Evolutionary conservation across 2,113 vertebrate species (phyloP).

Genomic region (Triplophysa rosa): DNA sequence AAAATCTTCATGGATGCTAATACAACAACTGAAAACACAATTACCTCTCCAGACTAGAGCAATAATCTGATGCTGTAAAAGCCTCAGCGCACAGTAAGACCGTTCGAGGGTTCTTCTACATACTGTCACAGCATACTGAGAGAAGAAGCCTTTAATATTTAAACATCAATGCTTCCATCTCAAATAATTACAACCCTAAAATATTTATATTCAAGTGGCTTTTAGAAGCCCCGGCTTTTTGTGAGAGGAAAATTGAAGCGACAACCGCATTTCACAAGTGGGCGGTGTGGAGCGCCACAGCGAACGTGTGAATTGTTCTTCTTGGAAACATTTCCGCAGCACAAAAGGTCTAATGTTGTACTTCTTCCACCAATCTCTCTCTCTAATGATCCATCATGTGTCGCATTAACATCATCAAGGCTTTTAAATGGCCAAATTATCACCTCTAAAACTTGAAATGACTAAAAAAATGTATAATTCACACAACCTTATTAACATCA

Average conservation of each 20-base stretch:
- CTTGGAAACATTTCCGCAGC: constrained; percentile 19
- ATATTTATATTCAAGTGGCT: constrained; percentile 62
- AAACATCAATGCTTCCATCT: constrained; percentile 53
- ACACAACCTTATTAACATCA: constrained; percentile 1
- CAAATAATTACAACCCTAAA: constrained; percentile 67
- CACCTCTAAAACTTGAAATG: neutral
- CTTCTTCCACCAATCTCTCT: neutral
- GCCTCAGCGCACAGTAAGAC: neutral
- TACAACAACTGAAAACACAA: constrained; percentile 6
- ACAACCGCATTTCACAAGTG: constrained; percentile 34
- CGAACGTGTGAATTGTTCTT: constrained; percentile 28
- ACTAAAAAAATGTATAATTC: neutral
- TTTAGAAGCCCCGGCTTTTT: constrained; percentile 48
- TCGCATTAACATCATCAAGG: neutral
- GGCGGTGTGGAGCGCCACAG: constrained; percentile 30
- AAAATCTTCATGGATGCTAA: neutral
- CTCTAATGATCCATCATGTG: constrained; percentile 20
- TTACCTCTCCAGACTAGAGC: constrained; percentile 9
- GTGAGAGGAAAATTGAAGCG: constrained; percentile 34
- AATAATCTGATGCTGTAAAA: constrained; percentile 22
- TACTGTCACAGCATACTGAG: constrained; percentile 46
- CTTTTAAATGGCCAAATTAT: neutral
- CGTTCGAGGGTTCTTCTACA: constrained; percentile 28
- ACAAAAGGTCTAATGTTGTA: constrained; percentile 26
- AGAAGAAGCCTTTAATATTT: constrained; percentile 68